Percentiles rank a stretch among this genome's conserved stretches.
phyloP scores from a whole-genome alignment of 2,113 vertebrate genomes.

The Anthoscopus minutus region DNA sequence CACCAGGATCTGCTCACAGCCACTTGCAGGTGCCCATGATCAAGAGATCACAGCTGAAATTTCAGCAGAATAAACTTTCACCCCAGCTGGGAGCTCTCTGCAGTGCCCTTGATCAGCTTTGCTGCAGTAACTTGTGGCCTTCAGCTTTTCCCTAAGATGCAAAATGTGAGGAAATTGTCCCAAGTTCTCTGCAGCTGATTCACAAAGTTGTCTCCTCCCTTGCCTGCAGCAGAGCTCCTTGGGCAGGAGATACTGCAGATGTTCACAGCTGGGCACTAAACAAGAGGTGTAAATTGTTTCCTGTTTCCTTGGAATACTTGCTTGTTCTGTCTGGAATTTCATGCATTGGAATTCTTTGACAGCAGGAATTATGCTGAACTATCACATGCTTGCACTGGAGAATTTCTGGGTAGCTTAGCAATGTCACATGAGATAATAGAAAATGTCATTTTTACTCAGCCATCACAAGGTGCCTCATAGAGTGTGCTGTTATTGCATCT shows the following conservation, averaged over 20 bases:
- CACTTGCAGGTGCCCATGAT: not conserved
- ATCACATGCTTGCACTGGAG: not conserved
- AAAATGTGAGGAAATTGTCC: not conserved
- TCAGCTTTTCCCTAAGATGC: not conserved
- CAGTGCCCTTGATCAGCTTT: not conserved
- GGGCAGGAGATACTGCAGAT: not conserved
- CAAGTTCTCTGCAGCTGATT: not conserved
- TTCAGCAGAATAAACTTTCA: not conserved
- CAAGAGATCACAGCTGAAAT: not conserved
- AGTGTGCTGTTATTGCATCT: not conserved
- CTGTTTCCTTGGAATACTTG: not conserved
- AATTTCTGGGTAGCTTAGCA: not conserved
- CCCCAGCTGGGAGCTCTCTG: not conserved
- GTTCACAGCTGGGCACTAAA: not conserved
- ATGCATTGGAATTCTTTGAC: not conserved
- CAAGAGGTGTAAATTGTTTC: not conserved
- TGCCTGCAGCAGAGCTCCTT: not conserved
- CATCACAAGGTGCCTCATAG: not conserved
- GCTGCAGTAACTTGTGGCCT: not conserved
- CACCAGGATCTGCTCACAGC: not conserved
- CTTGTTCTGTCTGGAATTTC: not conserved
- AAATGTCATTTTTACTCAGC: not conserved
- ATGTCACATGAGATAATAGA: not conserved
- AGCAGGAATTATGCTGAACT: not conserved
- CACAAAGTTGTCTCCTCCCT: not conserved